Evolutionary conservation across 2,888 invertebrate genomes (phyloP), one percentile per base, ranked within the genome.

Genomic region (Mayetiola destructor): DNA sequence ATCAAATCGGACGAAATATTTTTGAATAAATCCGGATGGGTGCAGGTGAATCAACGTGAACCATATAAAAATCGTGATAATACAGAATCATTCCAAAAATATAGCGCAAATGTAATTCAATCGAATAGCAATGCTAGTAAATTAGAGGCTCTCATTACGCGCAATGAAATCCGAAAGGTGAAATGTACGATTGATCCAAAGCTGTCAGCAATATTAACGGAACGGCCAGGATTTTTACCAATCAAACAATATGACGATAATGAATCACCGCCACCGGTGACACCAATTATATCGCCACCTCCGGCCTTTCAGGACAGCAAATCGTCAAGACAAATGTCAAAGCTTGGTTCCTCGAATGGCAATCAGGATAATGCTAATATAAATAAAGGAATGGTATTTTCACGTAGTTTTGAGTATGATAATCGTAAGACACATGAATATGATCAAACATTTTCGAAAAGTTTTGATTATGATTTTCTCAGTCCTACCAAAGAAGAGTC

Each of bases 251-350:
- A 67, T 48, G 63, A 66, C 18, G 71, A 68, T 58, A 65, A 68
- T 62, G 71, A 74, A 55, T 79, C 81, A 1, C 80, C 80, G 32
- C 81, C 81, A 2, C 79, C 80, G n/a, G 71, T 80, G 14, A 82
- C 82, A 1, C 82, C 82, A 8, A 83, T 83, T 59, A 77, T 83
- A 53, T 82, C 82, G 16, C 82, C 82, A 10, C 82, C 82, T 1
- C 82, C 81, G 10, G 82, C 82, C 10, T 83, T 83, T 66, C 82
- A 83, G 66, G 81, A 81, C 14, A 42, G 21, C n/a, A 56, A 56
- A 21, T n/a, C 42, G 3, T 30, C 14, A n/a, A 57, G 58, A 29
- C 52, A 57, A 58, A 36, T 52, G 55, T 54, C 48, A 20, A 42
- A 48, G 0, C 70, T 78, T 40, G 76, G 77, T 1, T 75, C 77